Evolutionary conservation across 2,113 vertebrate species (phyloP).

Genomic region (Ailuropoda melanoleuca): DNA sequence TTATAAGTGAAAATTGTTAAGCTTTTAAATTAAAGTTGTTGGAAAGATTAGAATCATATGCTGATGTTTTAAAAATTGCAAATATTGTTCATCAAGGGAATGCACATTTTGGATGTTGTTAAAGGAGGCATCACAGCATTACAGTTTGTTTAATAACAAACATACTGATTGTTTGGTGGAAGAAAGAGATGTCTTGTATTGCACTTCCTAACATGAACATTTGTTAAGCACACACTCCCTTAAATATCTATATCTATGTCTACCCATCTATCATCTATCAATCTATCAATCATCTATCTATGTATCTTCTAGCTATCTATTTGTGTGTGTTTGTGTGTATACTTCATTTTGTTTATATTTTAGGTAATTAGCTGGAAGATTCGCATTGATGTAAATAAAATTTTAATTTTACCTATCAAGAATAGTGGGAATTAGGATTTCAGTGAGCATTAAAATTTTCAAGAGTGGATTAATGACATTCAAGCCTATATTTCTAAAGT

Average conservation of each 20-base stretch:
- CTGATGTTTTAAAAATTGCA: neutral
- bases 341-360: neutral
- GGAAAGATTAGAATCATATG: neutral
- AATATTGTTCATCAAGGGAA: neutral
- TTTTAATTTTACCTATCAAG: neutral
- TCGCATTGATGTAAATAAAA: neutral
- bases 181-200: neutral
- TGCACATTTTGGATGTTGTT: neutral
- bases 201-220: neutral
- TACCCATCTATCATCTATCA: neutral
- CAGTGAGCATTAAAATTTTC: neutral
- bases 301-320: neutral
- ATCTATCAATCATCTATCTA: neutral
- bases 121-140: neutral
- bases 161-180: neutral
- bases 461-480: neutral
- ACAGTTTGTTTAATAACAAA: neutral
- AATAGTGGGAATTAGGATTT: neutral
- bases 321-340: neutral
- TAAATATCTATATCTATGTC: neutral
- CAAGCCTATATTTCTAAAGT: neutral
- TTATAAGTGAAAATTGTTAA: neutral
- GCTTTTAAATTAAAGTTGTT: neutral
- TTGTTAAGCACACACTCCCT: neutral
- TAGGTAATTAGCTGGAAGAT: neutral